These are phyloP conservation scores for Peromyscus eremicus DNA, from an alignment of 2,797 vertebrate genomes.

Conservation along the genomic window DNA sequence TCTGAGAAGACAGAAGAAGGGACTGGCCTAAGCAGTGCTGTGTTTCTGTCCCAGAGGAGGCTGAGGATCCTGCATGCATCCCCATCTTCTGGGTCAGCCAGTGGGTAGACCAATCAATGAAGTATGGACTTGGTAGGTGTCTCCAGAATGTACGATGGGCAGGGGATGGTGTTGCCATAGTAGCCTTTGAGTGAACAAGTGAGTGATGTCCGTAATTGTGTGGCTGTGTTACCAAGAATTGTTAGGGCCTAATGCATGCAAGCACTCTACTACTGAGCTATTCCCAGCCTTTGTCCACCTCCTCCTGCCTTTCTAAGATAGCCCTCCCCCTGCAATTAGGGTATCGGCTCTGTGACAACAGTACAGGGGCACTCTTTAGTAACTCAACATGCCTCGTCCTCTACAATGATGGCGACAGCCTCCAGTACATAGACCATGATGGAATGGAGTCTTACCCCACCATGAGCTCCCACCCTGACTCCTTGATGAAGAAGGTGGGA, in stretches of 20 bases:
- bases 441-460: slow-evolving; percentile 94
- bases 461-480: slow-evolving; percentile 88
- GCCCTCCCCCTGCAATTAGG: slow-evolving; percentile 75
- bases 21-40: background rate
- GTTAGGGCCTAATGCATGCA: background rate
- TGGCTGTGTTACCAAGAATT: background rate
- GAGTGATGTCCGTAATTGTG: background rate
- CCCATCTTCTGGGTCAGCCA: slow-evolving; percentile 99
- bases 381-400: slow-evolving; percentile 80
- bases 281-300: background rate
- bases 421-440: slow-evolving; percentile 97
- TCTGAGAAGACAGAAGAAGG: background rate
- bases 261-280: background rate
- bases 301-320: slow-evolving; percentile 23
- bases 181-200: background rate
- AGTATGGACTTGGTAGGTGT: slow-evolving; percentile 96
- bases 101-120: slow-evolving; percentile 99
- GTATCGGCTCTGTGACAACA: too few relatives aligned
- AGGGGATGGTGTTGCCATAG: background rate
- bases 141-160: background rate
- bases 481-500: slow-evolving; percentile 83
- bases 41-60: slow-evolving; percentile 92
- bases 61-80: slow-evolving; percentile 97
- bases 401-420: slow-evolving; percentile 96
- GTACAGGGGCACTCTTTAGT: too few relatives aligned